These are phyloP conservation scores for Notocelia uddmanniana DNA, from an alignment of 2,888 invertebrate species.

Conservation along the genomic window DNA sequence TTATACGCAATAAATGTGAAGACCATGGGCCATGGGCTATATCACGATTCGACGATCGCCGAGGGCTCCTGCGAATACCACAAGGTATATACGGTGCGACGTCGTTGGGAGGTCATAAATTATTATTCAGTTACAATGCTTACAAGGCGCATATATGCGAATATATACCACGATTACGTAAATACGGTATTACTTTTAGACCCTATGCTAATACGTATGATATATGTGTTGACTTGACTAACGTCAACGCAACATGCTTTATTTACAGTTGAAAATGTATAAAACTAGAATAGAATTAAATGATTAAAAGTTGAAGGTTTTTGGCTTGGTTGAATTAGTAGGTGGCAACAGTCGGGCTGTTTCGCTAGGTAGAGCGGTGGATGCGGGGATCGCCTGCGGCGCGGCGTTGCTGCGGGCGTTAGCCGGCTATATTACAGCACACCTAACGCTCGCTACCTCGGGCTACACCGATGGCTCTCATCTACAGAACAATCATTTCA, in stretches of 20 bases:
- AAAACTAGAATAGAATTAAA: conserved; percentile 1
- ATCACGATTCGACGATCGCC: conserved; percentile 62
- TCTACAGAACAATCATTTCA: conserved; percentile 80
- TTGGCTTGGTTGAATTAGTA: neutral
- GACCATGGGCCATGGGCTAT: conserved; percentile 36
- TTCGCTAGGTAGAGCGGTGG: conserved; percentile 29
- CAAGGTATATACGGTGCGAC: conserved; percentile 45
- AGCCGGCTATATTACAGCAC: conserved; percentile 63
- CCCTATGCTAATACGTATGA: neutral
- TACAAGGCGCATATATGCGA: conserved; percentile 56
- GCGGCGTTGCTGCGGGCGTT: conserved; percentile 48
- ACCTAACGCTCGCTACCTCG: conserved; percentile 66
- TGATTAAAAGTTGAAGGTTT: neutral
- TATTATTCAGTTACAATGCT: conserved; percentile 63
- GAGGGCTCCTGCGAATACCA: conserved; percentile 50
- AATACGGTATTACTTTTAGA: neutral
- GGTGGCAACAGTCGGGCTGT: conserved; percentile 46
- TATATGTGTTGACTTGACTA: too few species aligned
- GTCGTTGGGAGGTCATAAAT: conserved; percentile 63
- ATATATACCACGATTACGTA: conserved; percentile 52
- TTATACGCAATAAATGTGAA: conserved; percentile 31
- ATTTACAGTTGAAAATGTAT: too few species aligned
- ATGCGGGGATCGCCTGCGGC: conserved; percentile 50
- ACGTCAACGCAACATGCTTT: too few species aligned
- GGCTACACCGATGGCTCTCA: conserved; percentile 69